Conservation (phyloP, 2,113 vertebrate genomes). For the Syngnathoides biaculeatus region DNA sequence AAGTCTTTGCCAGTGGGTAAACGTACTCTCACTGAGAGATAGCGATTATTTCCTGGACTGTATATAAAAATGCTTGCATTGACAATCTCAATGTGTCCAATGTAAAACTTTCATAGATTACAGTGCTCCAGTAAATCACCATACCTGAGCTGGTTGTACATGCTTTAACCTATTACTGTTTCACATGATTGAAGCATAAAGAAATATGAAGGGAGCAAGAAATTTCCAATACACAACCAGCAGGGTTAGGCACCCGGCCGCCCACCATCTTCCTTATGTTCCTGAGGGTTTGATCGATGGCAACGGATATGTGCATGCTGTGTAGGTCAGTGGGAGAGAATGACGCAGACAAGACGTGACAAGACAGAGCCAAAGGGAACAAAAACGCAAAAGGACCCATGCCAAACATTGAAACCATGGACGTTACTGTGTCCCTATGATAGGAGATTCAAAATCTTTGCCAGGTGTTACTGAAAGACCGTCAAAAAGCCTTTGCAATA, state of each 20-base stretch:
- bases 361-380: constrained; percentile 59
- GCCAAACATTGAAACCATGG: constrained; percentile 36
- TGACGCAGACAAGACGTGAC: constrained; percentile 56
- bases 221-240: constrained; percentile 13
- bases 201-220: constrained; percentile 4
- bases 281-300: constrained; percentile 2
- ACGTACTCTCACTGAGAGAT: too few relatives aligned
- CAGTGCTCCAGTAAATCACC: not conserved
- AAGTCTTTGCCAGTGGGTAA: too few relatives aligned
- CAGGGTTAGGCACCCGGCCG: not conserved
- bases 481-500: constrained; percentile 15
- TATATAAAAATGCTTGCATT: constrained; percentile 2
- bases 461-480: constrained; percentile 1
- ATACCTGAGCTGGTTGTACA: not conserved
- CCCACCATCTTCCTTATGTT: constrained; percentile 24
- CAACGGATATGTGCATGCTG: constrained; percentile 46
- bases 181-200: not conserved
- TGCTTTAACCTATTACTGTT: not conserved
- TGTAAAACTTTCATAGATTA: not conserved
- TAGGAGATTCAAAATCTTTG: not conserved
- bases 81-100: not conserved
- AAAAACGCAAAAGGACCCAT: constrained; percentile 29
- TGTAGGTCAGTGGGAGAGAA: constrained; percentile 34
- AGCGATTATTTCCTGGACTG: too few relatives aligned
- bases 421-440: constrained; percentile 15